phyloP scores from a whole-genome alignment of 2,888 invertebrate species.

The Eilema caniola region DNA sequence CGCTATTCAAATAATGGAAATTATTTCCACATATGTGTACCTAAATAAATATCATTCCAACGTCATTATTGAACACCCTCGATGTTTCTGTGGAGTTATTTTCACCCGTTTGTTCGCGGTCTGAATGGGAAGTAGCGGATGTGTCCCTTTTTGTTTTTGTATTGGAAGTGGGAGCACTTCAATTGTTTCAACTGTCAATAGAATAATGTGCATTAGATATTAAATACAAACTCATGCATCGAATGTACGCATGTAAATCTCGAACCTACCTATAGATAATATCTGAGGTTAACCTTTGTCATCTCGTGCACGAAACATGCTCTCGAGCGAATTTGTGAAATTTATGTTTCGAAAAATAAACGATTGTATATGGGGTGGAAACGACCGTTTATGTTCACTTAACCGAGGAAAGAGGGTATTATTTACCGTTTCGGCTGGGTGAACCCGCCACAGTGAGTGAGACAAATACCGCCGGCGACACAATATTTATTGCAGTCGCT shows the following conservation, averaged over 20 bases:
- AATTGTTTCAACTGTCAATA: constrained; percentile 33
- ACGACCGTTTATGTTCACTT: constrained; percentile 87
- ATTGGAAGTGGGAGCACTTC: constrained; percentile 29
- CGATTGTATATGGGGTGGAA: constrained; percentile 87
- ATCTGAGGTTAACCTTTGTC: constrained; percentile 61
- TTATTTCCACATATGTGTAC: constrained; percentile 87
- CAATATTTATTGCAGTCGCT: constrained; percentile 85
- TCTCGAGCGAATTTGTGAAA: constrained; percentile 80
- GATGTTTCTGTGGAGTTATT: constrained; percentile 75
- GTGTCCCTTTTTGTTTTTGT: constrained; percentile 52
- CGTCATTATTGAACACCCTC: constrained; percentile 81
- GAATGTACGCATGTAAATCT: constrained; percentile 31
- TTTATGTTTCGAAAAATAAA: constrained; percentile 86
- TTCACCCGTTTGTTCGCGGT: constrained; percentile 76
- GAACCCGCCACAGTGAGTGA: constrained; percentile 85
- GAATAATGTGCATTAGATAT: constrained; percentile 28
- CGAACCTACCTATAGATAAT: constrained; percentile 30
- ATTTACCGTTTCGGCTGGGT: constrained; percentile 86
- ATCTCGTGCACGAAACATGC: constrained; percentile 66
- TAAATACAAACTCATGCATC: constrained; percentile 26
- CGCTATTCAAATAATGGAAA: constrained; percentile 86
- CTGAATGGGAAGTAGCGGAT: constrained; percentile 64
- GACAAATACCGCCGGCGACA: constrained; percentile 83
- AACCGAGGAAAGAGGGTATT: constrained; percentile 87
- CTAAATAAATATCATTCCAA: constrained; percentile 84